These are phyloP conservation scores for Oncorhynchus kisutch DNA, from an alignment of 2,113 vertebrate genomes.

Conservation along the genomic window DNA sequence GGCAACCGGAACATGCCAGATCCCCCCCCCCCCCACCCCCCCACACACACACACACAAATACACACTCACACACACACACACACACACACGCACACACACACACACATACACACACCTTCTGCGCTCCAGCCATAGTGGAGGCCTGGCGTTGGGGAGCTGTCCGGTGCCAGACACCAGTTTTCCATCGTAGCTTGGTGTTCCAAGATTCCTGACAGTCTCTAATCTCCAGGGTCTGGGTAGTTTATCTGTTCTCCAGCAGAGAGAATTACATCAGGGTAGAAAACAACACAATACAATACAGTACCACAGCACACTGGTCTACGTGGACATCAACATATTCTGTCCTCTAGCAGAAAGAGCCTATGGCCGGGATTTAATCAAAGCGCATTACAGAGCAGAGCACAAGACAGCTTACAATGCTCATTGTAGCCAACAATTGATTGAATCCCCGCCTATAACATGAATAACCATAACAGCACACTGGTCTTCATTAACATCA, in stretches of 20 bases:
- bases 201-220: conserved; percentile 39
- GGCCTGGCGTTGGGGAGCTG: conserved; percentile 22
- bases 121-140: background rate
- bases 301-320: too few relatives aligned
- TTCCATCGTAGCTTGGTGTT: conserved; percentile 37
- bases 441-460: too few relatives aligned
- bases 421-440: too few relatives aligned
- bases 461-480: too few relatives aligned
- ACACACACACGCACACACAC: background rate
- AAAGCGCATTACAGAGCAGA: too few relatives aligned
- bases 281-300: too few relatives aligned
- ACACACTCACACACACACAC: too few relatives aligned
- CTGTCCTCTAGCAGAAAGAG: conserved; percentile 2
- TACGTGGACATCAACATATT: conserved; percentile 1
- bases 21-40: background rate
- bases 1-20: conserved; percentile 62
- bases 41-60: background rate
- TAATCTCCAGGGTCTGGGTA: conserved; percentile 40
- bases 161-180: conserved; percentile 53
- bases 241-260: background rate
- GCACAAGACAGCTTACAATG: too few relatives aligned
- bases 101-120: background rate
- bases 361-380: too few relatives aligned
- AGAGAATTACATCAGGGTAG: too few relatives aligned
- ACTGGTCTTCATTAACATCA: too few relatives aligned